phyloP scores from a whole-genome alignment of 2,888 invertebrate genomes.

The Neoascia interrupta region DNA sequence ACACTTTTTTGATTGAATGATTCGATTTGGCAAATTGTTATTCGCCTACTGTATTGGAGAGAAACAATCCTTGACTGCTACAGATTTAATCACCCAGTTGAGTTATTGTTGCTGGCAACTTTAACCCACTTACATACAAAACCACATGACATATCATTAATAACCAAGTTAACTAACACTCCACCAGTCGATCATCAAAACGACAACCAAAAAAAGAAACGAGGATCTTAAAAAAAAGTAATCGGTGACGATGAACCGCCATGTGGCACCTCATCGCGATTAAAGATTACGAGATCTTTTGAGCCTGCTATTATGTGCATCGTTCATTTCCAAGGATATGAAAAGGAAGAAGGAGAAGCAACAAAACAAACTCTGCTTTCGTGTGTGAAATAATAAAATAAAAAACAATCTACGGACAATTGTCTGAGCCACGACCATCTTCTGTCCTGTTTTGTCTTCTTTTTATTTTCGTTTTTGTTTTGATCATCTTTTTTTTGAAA shows the following conservation, averaged over 20 bases:
- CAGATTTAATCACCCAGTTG: conserved; percentile 60
- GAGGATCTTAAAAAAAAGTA: too few species aligned
- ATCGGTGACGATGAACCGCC: conserved; percentile 65
- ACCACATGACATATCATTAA: conserved; percentile 17
- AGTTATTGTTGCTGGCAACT: conserved; percentile 36
- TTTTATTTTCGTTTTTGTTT: conserved; percentile 43
- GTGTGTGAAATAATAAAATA: conserved; percentile 63
- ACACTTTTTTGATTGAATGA: conserved; percentile 46
- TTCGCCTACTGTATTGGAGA: conserved; percentile 18
- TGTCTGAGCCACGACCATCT: conserved; percentile 42
- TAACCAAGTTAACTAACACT: conserved; percentile 32
- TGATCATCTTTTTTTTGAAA: conserved; percentile 54
- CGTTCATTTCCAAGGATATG: conserved; percentile 10
- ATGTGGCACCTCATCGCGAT: conserved; percentile 69
- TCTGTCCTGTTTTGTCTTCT: conserved; percentile 15
- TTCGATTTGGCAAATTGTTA: conserved; percentile 46
- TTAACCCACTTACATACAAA: conserved; percentile 18
- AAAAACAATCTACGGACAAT: conserved; percentile 29
- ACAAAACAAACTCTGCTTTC: conserved; percentile 50
- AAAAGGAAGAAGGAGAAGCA: conserved; percentile 5
- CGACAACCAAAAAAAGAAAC: too few species aligned
- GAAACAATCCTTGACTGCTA: conserved; percentile 30
- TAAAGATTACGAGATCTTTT: conserved; percentile 51
- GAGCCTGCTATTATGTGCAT: conserved; percentile 34
- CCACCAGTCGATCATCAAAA: conserved; percentile 25